Base-by-base conservation (phyloP, 1,140 invertebrate genomes). In the Sarcophaga peregrina region DNA sequence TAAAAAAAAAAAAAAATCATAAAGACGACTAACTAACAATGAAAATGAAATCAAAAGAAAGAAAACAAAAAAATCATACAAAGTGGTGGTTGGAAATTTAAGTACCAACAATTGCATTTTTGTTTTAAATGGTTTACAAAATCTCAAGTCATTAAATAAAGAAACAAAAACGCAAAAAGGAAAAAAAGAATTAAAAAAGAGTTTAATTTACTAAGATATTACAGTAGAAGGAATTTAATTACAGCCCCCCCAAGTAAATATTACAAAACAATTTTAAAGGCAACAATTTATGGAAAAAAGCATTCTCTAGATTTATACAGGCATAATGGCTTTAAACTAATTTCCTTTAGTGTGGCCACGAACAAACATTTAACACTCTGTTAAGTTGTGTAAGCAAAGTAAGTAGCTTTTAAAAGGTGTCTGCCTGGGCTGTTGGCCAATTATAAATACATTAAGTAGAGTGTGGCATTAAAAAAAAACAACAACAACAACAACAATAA, bases 361-460 rank as follows among this genome's bases (percentile, higher is more conserved):
- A 37, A 68, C 15, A 68, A 68, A 20, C 62, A 68, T 68, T 68
- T 68, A 68, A 17, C 62, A 68, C 17, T 20, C 62, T 8, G 62
- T 9, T 68, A 20, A 68, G 17, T 68, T 68, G 54, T n/a, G 54
- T 58, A 37, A 37, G 25, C 25, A 37, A n/a, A 37, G 25, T 37
- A 37, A 37, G 25, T 37, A 37, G 25, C 25, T 4, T 37, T 37
- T 37, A 37, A 37, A n/a, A 5, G 58, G 62, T 25, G 10, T 68
- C 8, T 20, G 17, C 20, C n/a, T n/a, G 62, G 62, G 17, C 6
- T 25, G n/a, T 68, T 68, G 20, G 62, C 62, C 62, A 68, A 68
- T 68, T 68, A 68, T 68, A 68, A 68, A 68, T 20, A 68, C 62
- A 68, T 68, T 68, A 68, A 68, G 62, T 68, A 68, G 62, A 68